A percentile compares a stretch with the other conserved stretches of the same genome.
These are phyloP conservation scores for Hydraecia micacea DNA, from an alignment of 2,888 invertebrate genomes.

Conservation along the genomic window DNA sequence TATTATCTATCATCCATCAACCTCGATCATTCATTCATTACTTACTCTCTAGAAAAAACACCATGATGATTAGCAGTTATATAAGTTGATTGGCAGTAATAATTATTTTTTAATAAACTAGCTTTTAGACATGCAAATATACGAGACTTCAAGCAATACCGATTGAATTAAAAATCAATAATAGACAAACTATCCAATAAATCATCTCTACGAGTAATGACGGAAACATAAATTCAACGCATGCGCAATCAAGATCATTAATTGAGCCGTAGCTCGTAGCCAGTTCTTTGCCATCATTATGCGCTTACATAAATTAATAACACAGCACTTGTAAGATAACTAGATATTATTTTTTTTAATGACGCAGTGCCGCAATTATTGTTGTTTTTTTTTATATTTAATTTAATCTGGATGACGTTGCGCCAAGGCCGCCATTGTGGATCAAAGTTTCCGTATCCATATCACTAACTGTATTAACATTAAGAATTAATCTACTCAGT, in stretches of 20 bases:
- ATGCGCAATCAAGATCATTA: conserved; percentile 33
- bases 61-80: background rate
- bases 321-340: conserved; percentile 1
- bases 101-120: background rate
- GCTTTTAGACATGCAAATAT: background rate
- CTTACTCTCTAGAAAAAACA: too few relatives aligned
- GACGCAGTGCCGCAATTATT: too few relatives aligned
- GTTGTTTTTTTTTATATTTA: background rate
- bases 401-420: too few relatives aligned
- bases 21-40: too few relatives aligned
- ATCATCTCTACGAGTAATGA: background rate
- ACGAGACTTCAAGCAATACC: background rate
- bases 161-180: conserved; percentile 1
- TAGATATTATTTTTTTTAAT: conserved; percentile 8
- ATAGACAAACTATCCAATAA: background rate
- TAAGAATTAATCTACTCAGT: background rate
- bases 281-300: conserved; percentile 27
- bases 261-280: conserved; percentile 35
- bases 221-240: conserved; percentile 33
- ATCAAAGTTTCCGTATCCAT: background rate
- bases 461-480: background rate
- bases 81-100: background rate
- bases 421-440: background rate
- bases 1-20: too few relatives aligned
- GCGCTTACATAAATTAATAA: conserved; percentile 21